Percentiles rank a stretch among this genome's conserved stretches.
Evolutionary conservation across 2,113 vertebrate genomes (phyloP).

Genomic region (Sminthopsis crassicaudata): DNA sequence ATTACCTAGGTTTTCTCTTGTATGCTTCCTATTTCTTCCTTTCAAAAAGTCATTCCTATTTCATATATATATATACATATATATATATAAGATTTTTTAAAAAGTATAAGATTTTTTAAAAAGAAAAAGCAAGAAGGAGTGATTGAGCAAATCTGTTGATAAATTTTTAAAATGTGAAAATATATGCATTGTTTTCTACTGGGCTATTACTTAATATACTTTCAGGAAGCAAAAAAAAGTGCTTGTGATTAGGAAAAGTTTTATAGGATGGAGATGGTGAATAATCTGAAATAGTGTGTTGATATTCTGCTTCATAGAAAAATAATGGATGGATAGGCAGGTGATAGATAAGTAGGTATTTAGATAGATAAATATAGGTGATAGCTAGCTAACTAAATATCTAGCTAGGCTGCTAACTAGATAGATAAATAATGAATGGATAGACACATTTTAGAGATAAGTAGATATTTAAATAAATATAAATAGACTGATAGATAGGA

Average conservation of each 20-base stretch:
- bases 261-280: background rate
- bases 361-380: no score
- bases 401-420: no score
- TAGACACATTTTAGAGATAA: background rate
- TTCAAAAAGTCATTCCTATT: background rate
- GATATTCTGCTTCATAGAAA: background rate
- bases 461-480: no score
- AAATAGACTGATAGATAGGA: background rate
- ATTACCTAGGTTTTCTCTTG: background rate
- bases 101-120: background rate
- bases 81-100: background rate
- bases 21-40: background rate
- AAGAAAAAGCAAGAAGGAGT: background rate
- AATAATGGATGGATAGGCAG: no score
- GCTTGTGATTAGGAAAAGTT: background rate
- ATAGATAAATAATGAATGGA: no score
- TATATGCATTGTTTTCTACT: background rate
- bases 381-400: no score
- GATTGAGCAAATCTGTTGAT: background rate
- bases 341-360: no score
- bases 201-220: background rate
- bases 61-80: background rate
- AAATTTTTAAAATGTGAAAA: background rate
- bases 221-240: background rate
- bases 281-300: background rate